phyloP scores from a whole-genome alignment of 2,888 invertebrate genomes.

The Rhamnusium bicolor region DNA sequence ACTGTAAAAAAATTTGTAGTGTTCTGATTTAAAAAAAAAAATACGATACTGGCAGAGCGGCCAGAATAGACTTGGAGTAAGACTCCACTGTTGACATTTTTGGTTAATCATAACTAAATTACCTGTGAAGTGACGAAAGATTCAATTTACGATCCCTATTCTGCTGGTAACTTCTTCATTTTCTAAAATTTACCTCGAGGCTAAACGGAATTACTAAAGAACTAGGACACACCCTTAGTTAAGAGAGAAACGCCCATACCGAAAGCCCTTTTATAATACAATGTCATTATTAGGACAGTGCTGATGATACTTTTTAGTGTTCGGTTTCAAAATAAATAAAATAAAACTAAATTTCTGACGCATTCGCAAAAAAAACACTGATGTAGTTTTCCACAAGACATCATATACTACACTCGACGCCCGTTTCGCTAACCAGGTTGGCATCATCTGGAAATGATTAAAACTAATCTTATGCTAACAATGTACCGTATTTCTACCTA shows the following conservation, averaged over 20 bases:
- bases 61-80: not conserved
- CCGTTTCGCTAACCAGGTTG: too few relatives aligned
- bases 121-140: not conserved
- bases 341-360: not conserved
- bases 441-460: too few relatives aligned
- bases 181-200: not conserved
- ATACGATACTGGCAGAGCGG: too few relatives aligned
- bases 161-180: not conserved
- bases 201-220: not conserved
- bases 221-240: not conserved
- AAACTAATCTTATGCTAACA: too few relatives aligned
- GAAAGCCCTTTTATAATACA: not conserved
- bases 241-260: not conserved
- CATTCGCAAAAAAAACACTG: not conserved
- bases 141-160: not conserved
- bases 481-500: too few relatives aligned
- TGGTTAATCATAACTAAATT: not conserved
- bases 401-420: too few relatives aligned
- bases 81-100: not conserved
- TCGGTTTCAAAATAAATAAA: not conserved
- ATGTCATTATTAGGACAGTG: not conserved
- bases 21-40: not conserved
- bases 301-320: not conserved
- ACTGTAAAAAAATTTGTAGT: too few relatives aligned
- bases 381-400: too few relatives aligned